Evolutionary conservation across 2,888 invertebrate species (phyloP).

Genomic region (Biston stratarius): DNA sequence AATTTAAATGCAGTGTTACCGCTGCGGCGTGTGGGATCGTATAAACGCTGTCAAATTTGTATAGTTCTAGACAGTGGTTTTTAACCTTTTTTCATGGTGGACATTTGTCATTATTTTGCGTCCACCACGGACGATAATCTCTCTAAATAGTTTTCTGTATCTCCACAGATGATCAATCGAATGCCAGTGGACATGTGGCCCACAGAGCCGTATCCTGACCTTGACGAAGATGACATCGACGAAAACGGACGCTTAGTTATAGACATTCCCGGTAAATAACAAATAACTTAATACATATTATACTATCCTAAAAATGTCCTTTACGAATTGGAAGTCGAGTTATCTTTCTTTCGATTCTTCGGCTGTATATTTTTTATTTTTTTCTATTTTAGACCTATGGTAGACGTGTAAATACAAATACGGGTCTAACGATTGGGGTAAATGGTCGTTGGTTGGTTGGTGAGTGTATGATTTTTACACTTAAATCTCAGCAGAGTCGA

Average conservation of each 20-base stretch:
- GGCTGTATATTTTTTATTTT: too few relatives aligned
- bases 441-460: too few relatives aligned
- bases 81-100: neutral
- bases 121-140: neutral
- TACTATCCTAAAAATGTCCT: too few relatives aligned
- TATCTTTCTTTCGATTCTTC: too few relatives aligned
- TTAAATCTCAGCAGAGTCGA: too few relatives aligned
- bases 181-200: slow-evolving; percentile 1
- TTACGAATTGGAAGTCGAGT: too few relatives aligned
- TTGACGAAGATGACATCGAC: slow-evolving; percentile 2
- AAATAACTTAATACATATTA: too few relatives aligned
- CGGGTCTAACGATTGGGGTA: too few relatives aligned
- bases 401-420: too few relatives aligned
- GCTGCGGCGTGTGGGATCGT: neutral
- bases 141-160: neutral
- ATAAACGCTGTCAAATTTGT: neutral
- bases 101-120: neutral
- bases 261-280: slow-evolving; percentile 2
- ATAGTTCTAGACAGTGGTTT: neutral
- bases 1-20: neutral
- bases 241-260: slow-evolving; percentile 1
- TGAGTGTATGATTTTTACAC: too few relatives aligned
- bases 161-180: slow-evolving; percentile 6
- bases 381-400: too few relatives aligned
- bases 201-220: neutral